Evolutionary conservation across 2,888 invertebrate species (phyloP), one percentile per base, ranked within the genome.

Genomic region (Exephanes ischioxanthus): DNA sequence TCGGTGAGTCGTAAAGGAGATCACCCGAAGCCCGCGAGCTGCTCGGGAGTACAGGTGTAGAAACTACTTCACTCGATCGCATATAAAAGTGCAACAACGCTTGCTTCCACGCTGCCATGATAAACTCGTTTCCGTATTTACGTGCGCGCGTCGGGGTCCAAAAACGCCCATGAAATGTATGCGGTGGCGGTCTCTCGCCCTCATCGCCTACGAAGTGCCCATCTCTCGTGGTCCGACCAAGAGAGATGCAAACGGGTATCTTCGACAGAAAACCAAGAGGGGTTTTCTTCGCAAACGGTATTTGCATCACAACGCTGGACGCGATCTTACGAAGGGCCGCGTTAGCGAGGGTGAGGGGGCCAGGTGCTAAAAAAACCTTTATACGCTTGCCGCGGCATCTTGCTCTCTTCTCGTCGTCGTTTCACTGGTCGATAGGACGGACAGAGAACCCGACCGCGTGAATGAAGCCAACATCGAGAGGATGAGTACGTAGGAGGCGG

Each of bases 1-100:
- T 85, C 63, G 81, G 83, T 78, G 45, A 83, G 86, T 86, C 88
- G 87, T 86, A 87, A 87, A 88, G 83, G 86, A 58, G 85, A 85
- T 85, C 82, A 75, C 70, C 70, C 70, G 48, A 33, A 58, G 48
- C 16, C 41, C 26, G 63, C 48, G 77, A 77, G 77, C 73, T 51
- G 71, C 16, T 53, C 73, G 76, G 80, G 83, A 66, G 78, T 84
- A 86, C 87, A 88, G 87, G 87, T 87, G 87, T 86, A 87, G 85
- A 87, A 88, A 86, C 68, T 84, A 84, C 80, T 78, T 70, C 53
- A 73, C 73, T 72, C 80, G 58, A 37, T 73, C 73, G 53, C 78
- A 55, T 76, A 71, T 79, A 82, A 76, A 82, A 79, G 58, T 76
- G 75, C 79, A 82, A 73, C 71, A 82, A 82, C 45, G 68, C 37